phyloP scores from a whole-genome alignment of 2,888 invertebrate genomes.

The Portevinia maculata region DNA sequence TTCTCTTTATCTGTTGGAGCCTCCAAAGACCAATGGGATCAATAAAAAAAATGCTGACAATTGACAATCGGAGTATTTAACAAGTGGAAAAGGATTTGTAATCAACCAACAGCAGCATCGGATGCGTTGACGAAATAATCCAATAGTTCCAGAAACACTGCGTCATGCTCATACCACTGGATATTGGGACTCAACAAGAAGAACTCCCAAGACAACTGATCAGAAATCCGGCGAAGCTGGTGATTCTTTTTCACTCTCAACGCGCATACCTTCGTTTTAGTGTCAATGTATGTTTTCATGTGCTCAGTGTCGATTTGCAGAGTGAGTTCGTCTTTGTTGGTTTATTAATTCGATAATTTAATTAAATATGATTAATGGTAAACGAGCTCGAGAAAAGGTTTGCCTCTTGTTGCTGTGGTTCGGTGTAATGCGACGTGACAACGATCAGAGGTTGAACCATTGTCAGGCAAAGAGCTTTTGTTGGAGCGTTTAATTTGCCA shows the following conservation, averaged over 20 bases:
- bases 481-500: conserved; percentile 45
- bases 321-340: conserved; percentile 44
- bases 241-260: conserved; percentile 30
- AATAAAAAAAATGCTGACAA: conserved; percentile 66
- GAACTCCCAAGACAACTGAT: conserved; percentile 55
- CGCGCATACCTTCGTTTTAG: conserved; percentile 11
- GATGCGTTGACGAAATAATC: conserved; percentile 47
- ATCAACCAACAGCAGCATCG: conserved; percentile 48
- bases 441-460: conserved; percentile 51
- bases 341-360: conserved; percentile 70
- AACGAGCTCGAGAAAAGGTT: conserved; percentile 1
- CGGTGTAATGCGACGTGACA: conserved; percentile 45
- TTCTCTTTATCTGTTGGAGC: conserved; percentile 50
- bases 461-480: conserved; percentile 54
- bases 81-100: conserved; percentile 70
- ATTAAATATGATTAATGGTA: conserved; percentile 68
- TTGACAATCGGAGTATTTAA: conserved; percentile 70
- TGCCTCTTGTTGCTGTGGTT: conserved; percentile 30
- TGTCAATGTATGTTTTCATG: conserved; percentile 17
- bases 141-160: conserved; percentile 30
- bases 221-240: conserved; percentile 28
- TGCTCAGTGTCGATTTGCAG: conserved; percentile 30
- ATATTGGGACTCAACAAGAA: conserved; percentile 26
- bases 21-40: conserved; percentile 61
- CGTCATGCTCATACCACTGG: conserved; percentile 44